A percentile compares a stretch with the other conserved stretches of the same genome.
phyloP scores from a whole-genome alignment of 2,888 invertebrate species.

The Parnassius glacialis region DNA sequence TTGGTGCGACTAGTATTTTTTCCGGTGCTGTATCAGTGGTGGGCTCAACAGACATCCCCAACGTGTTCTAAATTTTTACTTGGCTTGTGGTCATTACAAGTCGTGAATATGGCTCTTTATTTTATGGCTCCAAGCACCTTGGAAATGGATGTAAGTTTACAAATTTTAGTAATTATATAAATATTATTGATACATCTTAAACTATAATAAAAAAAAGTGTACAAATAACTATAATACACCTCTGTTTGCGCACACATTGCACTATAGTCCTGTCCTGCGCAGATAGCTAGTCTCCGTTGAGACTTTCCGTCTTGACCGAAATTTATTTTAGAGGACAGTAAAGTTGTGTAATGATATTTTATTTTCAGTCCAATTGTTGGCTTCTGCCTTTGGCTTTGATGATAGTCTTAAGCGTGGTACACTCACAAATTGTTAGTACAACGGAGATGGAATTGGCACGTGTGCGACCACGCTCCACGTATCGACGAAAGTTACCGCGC shows the following conservation, averaged over 20 bases:
- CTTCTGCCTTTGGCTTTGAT: conserved; percentile 69
- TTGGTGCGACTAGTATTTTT: conserved; percentile 90
- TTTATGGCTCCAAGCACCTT: conserved; percentile 62
- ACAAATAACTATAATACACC: too few relatives aligned
- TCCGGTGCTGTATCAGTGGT: conserved; percentile 93
- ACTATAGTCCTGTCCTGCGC: too few relatives aligned
- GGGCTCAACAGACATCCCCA: conserved; percentile 92
- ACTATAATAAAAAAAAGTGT: not conserved
- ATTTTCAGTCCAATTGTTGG: conserved; percentile 66
- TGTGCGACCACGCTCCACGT: conserved; percentile 65
- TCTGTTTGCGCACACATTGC: too few relatives aligned
- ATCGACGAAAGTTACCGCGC: conserved; percentile 62
- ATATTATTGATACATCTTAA: not conserved
- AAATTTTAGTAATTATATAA: not conserved
- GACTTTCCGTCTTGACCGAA: too few relatives aligned
- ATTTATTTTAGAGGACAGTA: too few relatives aligned
- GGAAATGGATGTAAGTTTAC: conserved; percentile 76
- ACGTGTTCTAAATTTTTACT: conserved; percentile 87
- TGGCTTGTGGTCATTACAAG: conserved; percentile 88
- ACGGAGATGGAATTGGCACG: conserved; percentile 73
- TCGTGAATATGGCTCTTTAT: conserved; percentile 82
- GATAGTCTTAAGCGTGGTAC: conserved; percentile 70
- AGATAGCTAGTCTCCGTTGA: too few relatives aligned
- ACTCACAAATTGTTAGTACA: conserved; percentile 77
- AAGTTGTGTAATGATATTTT: conserved; percentile 8